Evolutionary conservation across 2,888 invertebrate genomes (phyloP).

Genomic region (Temnothorax unifasciatus): DNA sequence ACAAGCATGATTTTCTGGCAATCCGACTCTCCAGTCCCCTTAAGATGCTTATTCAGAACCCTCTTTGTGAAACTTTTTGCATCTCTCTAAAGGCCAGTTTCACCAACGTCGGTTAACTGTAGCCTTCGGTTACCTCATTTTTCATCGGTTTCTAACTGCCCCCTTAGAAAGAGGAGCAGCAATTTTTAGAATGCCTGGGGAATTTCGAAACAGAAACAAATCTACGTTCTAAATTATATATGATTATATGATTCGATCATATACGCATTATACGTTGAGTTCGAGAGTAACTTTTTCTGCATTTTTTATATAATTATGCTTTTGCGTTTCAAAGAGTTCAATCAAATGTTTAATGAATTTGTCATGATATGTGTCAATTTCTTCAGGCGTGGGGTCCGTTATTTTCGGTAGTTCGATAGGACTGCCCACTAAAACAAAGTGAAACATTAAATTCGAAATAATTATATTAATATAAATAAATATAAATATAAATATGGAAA

Average conservation of each 20-base stretch:
- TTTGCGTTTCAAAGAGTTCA: constrained; percentile 94
- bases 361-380: constrained; percentile 92
- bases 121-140: no score
- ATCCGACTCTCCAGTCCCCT: no score
- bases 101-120: no score
- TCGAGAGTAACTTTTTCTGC: constrained; percentile 87
- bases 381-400: constrained; percentile 91
- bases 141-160: no score
- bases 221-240: neutral
- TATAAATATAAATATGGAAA: neutral
- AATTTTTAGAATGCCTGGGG: neutral
- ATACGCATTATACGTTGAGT: neutral
- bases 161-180: neutral
- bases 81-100: no score
- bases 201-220: neutral
- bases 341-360: constrained; percentile 91
- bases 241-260: neutral
- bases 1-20: no score
- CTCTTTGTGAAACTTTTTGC: no score
- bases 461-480: neutral
- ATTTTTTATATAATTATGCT: constrained; percentile 91
- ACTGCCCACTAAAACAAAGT: constrained; percentile 91
- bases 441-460: neutral
- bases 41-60: no score
- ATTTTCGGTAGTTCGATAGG: constrained; percentile 93